Evolutionary conservation across 2,888 invertebrate species (phyloP).

Genomic region (Spicauda simplicius): DNA sequence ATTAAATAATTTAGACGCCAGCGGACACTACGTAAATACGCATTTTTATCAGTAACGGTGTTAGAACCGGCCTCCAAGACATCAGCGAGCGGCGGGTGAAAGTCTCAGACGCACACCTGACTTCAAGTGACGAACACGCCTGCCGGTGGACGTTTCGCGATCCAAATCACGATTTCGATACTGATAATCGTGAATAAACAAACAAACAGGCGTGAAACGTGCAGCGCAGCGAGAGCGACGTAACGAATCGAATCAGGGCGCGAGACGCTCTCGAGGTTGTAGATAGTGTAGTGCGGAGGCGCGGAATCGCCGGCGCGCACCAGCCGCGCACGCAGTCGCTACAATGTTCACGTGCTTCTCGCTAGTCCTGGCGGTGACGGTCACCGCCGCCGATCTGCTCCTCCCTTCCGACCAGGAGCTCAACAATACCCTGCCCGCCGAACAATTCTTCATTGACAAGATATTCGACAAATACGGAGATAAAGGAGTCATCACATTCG

Average conservation of each 20-base stretch:
- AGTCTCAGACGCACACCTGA: constrained; percentile 76
- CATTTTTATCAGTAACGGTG: constrained; percentile 76
- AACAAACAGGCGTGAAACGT: constrained; percentile 59
- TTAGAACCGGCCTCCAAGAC: constrained; percentile 70
- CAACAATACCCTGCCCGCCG: constrained; percentile 66
- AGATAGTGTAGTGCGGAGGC: constrained; percentile 67
- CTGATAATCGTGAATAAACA: constrained; percentile 70
- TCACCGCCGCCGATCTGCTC: constrained; percentile 44
- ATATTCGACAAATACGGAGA: constrained; percentile 85
- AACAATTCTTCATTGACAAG: constrained; percentile 79
- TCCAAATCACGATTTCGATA: constrained; percentile 54
- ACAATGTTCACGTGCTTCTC: constrained; percentile 68
- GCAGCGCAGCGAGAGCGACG: constrained; percentile 55
- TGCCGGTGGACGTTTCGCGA: constrained; percentile 45
- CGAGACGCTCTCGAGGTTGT: constrained; percentile 56
- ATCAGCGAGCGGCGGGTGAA: constrained; percentile 72
- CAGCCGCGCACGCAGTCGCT: constrained; percentile 57
- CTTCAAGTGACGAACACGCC: constrained; percentile 68
- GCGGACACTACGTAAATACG: constrained; percentile 60
- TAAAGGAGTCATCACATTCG: constrained; percentile 82
- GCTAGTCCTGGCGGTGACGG: constrained; percentile 61
- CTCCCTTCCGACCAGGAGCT: constrained; percentile 41
- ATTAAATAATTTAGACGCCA: constrained; percentile 44
- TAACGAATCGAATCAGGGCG: constrained; percentile 58
- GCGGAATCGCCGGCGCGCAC: constrained; percentile 52